phyloP scores from a whole-genome alignment of 1,140 invertebrate genomes.

The Lasioglossum baleicum region DNA sequence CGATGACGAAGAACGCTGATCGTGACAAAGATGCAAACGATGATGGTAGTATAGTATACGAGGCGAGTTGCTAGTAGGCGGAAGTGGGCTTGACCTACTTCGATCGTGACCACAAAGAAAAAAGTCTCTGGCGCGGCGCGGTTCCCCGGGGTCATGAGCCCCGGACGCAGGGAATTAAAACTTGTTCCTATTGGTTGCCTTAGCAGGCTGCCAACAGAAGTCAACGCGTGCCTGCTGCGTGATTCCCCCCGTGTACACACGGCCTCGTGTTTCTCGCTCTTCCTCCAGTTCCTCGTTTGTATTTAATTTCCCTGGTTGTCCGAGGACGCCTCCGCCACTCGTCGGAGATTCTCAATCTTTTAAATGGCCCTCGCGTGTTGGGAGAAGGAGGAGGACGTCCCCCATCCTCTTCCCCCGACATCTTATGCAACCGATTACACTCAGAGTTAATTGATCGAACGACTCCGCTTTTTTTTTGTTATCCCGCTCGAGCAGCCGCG shows the following conservation, averaged over 20 bases:
- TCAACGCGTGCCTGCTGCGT: slow-evolving; percentile 55
- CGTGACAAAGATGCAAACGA: slow-evolving; percentile 20
- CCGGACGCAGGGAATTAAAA: slow-evolving; percentile 52
- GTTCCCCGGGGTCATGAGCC: slow-evolving; percentile 62
- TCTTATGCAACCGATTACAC: background rate
- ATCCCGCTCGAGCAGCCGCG: background rate
- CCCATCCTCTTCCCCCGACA: background rate
- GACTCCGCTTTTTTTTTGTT: background rate
- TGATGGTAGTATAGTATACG: background rate
- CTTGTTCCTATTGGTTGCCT: slow-evolving; percentile 39
- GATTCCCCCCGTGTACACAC: slow-evolving; percentile 22
- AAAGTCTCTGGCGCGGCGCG: slow-evolving; percentile 26
- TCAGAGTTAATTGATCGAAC: slow-evolving; percentile 4
- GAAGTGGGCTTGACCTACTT: slow-evolving; percentile 71
- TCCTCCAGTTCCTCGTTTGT: no score
- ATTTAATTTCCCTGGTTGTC: slow-evolving; percentile 14
- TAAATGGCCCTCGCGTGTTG: background rate
- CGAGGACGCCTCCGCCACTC: background rate
- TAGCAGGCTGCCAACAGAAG: slow-evolving; percentile 27
- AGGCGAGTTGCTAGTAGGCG: slow-evolving; percentile 48
- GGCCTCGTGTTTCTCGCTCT: no score
- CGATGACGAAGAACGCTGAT: slow-evolving; percentile 9
- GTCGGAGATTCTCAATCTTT: background rate
- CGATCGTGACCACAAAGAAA: slow-evolving; percentile 63
- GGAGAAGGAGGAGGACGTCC: background rate